Evolutionary conservation across 2,888 invertebrate species (phyloP).

Genomic region (Metopia argyrocephala): DNA sequence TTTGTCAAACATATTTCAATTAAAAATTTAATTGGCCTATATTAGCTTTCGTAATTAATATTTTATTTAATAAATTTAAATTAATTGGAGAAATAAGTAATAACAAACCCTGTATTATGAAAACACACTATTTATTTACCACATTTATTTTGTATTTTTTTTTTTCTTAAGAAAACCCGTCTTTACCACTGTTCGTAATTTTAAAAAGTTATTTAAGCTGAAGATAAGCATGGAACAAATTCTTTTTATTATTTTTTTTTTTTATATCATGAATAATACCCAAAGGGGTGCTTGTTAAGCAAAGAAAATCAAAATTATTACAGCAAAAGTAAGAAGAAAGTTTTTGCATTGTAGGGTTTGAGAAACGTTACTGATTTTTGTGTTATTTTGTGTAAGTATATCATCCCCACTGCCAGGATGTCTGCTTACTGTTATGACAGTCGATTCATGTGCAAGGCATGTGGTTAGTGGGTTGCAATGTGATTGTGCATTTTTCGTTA

Average conservation of each 20-base stretch:
- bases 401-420: not conserved
- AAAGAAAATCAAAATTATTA: conserved; percentile 56
- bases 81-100: no score
- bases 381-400: not conserved
- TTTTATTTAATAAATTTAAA: no score
- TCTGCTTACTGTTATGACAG: not conserved
- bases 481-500: conserved; percentile 31
- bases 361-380: conserved; percentile 14
- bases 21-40: no score
- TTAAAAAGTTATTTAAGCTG: conserved; percentile 45
- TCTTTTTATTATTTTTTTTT: not conserved
- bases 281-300: conserved; percentile 48
- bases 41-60: no score
- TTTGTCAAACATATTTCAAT: no score
- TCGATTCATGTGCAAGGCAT: not conserved
- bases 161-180: not conserved
- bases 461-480: conserved; percentile 6
- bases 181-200: conserved; percentile 19
- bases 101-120: no score
- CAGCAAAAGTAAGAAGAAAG: conserved; percentile 51
- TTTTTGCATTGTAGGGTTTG: conserved; percentile 38
- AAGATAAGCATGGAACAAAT: conserved; percentile 54
- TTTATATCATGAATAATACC: conserved; percentile 31
- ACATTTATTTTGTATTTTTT: no score
- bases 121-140: no score